Conservation (phyloP, 2,797 vertebrate genomes). For the Urophycis tenuis region DNA sequence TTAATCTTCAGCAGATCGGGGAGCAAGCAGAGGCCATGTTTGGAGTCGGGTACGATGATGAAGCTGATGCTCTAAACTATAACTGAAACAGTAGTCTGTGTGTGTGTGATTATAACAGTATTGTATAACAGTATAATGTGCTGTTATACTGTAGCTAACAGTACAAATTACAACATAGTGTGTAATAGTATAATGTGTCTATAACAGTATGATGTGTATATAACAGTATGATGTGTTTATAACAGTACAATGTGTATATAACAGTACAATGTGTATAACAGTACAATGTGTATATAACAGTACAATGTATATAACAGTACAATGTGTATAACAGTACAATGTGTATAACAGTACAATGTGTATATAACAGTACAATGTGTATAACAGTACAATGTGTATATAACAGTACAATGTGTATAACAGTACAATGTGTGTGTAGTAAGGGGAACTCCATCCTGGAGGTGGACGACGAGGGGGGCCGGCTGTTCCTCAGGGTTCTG, state of each 20-base stretch:
- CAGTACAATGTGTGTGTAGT: constrained; percentile 55
- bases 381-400: too few species aligned
- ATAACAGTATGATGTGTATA: background rate
- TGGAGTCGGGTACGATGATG: constrained; percentile 81
- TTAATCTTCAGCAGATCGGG: constrained; percentile 89
- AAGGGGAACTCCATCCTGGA: constrained; percentile 93
- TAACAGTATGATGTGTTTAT: constrained; percentile 1
- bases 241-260: background rate
- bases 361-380: background rate
- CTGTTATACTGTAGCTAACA: too few species aligned
- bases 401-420: constrained; percentile 4
- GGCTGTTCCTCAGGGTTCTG: constrained; percentile 90
- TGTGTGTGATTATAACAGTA: background rate
- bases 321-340: background rate
- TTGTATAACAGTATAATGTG: background rate
- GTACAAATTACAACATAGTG: background rate
- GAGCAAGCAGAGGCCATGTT: constrained; percentile 98
- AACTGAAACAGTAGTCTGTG: background rate
- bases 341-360: too few species aligned
- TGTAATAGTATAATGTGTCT: background rate
- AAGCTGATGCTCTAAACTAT: background rate
- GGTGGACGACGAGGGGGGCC: constrained; percentile 93
- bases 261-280: background rate
- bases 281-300: background rate
- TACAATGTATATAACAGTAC: too few species aligned